Base-by-base conservation (phyloP, 2,888 invertebrate species). In the Dexiosoma caninum region DNA sequence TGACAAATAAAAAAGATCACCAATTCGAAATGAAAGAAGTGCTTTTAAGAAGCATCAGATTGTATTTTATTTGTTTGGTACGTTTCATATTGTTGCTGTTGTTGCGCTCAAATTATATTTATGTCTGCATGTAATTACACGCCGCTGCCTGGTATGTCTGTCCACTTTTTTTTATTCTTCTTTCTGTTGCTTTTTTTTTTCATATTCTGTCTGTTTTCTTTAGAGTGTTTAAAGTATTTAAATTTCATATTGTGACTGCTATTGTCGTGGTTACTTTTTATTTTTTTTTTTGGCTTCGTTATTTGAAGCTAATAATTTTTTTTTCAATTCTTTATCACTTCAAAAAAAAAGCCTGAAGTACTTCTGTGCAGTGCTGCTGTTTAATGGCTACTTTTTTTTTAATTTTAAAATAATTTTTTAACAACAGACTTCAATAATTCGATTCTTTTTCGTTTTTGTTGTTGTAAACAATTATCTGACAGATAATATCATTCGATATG, bases 41-140 rank as follows among this genome's bases (percentile, higher is more conserved):
- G 51, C 44, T 81, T 77, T n/a, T 74, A 77, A 81, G 72, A 81
- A 81, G 81, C 77, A 72, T 77, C 72, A 72, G 44, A 64, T 77
- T 77, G 42, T 35, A 37, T 66, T 78, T 55, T 6, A 14, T 62
- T 69, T 76, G 32, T 37, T 70, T 60, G 21, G 40, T 59, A 42
- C 14, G 69, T 57, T 59, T 69, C 40, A 59, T 55, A 53, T 12
- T 69, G 42, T 53, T 44, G 44, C 16, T 60, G n/a, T 60, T 51
- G 32, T 35, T 30, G 44, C n/a, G n/a, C 19, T 57, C 37, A 49
- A 64, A 53, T 60, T 70, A 14, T 64, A 46, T 55, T 49, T 49
- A 49, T 49, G 46, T 62, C 46, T 62, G 69, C 57, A 21, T 77
- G 70, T 66, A 70, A 69, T 69, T 74, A 70, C 59, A 75, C 30